Evolutionary conservation across 2,113 vertebrate species (phyloP).

Genomic region (Trachemys scripta): DNA sequence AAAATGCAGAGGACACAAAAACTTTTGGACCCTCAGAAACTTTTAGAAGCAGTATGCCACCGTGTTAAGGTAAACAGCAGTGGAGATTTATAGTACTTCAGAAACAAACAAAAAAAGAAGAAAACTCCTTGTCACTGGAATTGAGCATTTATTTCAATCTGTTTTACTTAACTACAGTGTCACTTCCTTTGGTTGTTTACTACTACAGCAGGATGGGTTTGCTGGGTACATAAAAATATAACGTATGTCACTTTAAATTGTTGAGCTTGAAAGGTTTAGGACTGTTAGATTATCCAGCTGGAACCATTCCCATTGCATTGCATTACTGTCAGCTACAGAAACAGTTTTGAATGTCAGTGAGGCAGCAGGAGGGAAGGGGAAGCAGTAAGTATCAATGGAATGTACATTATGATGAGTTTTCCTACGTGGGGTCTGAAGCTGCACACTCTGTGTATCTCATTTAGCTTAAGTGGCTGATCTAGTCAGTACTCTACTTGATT

Average conservation of each 20-base stretch:
- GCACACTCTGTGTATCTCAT: neutral
- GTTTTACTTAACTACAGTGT: slow-evolving; percentile 25
- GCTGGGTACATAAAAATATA: slow-evolving; percentile 35
- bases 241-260: slow-evolving; percentile 29
- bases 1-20: neutral
- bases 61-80: neutral
- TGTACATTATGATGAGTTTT: neutral
- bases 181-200: neutral
- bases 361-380: neutral
- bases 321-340: fast-evolving
- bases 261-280: slow-evolving; percentile 26
- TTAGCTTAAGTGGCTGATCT: neutral
- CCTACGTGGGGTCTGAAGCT: neutral
- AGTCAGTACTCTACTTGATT: neutral
- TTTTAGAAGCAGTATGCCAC: neutral
- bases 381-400: neutral
- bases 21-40: neutral
- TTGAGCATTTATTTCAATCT: slow-evolving; percentile 5
- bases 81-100: slow-evolving; percentile 3
- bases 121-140: neutral
- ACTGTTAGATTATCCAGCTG: slow-evolving; percentile 25
- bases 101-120: neutral
- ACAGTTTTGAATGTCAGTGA: neutral
- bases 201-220: slow-evolving; percentile 35
- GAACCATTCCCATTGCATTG: neutral